phyloP scores from a whole-genome alignment of 2,797 vertebrate genomes.

The Oreonectes daqikongensis region DNA sequence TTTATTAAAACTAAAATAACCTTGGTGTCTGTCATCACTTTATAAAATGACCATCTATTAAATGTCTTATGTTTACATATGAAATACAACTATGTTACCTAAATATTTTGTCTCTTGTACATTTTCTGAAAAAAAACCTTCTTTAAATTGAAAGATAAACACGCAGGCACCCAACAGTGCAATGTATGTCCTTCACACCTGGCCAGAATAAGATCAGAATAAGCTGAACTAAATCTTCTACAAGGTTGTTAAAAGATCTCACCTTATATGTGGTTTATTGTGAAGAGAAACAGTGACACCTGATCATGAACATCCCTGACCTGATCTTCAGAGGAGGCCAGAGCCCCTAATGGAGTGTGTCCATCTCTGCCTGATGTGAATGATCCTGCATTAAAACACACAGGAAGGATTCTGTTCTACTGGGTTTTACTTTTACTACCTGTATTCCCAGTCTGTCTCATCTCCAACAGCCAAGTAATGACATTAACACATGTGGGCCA shows the following conservation, averaged over 20 bases:
- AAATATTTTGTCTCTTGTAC: too few species aligned
- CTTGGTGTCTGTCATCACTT: too few species aligned
- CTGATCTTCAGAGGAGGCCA: slow-evolving; percentile 40
- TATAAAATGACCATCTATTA: too few species aligned
- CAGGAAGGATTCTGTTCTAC: slow-evolving; percentile 56
- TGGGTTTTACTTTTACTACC: slow-evolving; percentile 49
- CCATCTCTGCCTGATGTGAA: slow-evolving; percentile 37
- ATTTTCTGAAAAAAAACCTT: too few species aligned
- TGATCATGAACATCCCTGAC: slow-evolving; percentile 32
- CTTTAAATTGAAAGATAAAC: too few species aligned
- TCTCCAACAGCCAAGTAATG: slow-evolving; percentile 41
- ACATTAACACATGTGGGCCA: slow-evolving; percentile 48
- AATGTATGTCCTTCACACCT: too few species aligned
- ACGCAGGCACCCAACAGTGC: too few species aligned
- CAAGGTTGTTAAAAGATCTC: background rate
- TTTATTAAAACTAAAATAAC: too few species aligned
- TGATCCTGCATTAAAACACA: slow-evolving; percentile 43
- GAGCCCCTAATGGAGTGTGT: slow-evolving; percentile 20
- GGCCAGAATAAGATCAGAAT: too few species aligned
- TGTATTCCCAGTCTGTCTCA: slow-evolving; percentile 49
- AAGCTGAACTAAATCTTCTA: too few species aligned
- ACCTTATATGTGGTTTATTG: slow-evolving; percentile 29
- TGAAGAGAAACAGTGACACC: slow-evolving; percentile 33
- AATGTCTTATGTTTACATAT: too few species aligned
- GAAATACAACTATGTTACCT: too few species aligned